Conservation (phyloP, 2,888 invertebrate species). For the Ametastegia equiseti region DNA sequence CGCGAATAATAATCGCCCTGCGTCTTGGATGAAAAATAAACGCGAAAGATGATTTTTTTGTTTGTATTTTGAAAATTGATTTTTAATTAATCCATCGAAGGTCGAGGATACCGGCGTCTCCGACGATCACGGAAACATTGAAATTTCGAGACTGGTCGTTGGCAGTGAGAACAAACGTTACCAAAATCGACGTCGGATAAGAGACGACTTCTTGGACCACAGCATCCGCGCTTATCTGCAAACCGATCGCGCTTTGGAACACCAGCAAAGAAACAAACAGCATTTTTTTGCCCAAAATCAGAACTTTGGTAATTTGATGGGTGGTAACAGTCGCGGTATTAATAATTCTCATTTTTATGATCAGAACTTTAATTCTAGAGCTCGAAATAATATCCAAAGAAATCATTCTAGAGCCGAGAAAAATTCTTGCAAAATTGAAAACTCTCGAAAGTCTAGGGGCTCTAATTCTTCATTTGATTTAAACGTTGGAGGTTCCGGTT, state of each 20-base stretch:
- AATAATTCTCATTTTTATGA: not conserved
- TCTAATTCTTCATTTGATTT: not conserved
- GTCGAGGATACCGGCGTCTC: slow-evolving; percentile 55
- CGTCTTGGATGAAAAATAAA: too few species aligned
- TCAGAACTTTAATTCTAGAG: not conserved
- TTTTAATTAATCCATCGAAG: slow-evolving; percentile 38
- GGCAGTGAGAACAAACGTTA: slow-evolving; percentile 37
- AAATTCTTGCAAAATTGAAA: not conserved
- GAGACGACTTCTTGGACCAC: slow-evolving; percentile 53
- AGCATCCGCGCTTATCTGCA: slow-evolving; percentile 54
- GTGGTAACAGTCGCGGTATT: not conserved
- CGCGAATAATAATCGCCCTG: not conserved
- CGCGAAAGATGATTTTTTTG: not conserved
- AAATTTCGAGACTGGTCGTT: slow-evolving; percentile 51
- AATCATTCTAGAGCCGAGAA: not conserved
- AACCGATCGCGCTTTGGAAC: slow-evolving; percentile 26
- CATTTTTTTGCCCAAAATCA: not conserved
- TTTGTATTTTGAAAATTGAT: not conserved
- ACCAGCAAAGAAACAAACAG: not conserved
- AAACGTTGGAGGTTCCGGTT: not conserved
- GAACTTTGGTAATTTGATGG: not conserved
- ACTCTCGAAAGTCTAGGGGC: not conserved
- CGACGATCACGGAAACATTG: slow-evolving; percentile 55
- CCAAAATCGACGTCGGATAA: slow-evolving; percentile 33
- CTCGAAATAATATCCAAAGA: not conserved